phyloP scores from a whole-genome alignment of 2,113 vertebrate genomes.

The Centropus bengalensis region DNA sequence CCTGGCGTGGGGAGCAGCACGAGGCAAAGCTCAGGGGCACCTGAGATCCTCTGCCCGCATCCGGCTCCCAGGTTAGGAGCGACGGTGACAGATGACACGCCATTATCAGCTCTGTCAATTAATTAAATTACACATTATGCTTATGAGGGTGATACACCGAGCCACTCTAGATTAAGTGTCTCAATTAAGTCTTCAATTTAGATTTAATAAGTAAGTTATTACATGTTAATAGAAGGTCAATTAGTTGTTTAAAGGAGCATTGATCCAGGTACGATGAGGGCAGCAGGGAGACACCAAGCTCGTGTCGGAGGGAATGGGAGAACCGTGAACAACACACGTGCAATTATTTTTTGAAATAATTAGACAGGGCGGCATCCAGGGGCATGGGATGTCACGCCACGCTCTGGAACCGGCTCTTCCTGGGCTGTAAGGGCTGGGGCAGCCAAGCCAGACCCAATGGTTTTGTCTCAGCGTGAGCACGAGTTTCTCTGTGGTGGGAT shows the following conservation, averaged over 20 bases:
- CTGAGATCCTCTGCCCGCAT: conserved; percentile 35
- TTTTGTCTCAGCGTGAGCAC: fast-evolving
- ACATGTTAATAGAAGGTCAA: conserved; percentile 82
- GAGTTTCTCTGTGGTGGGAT: not conserved
- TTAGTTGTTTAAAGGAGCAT: conserved; percentile 76
- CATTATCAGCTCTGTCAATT: conserved; percentile 74
- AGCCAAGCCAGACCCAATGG: not conserved
- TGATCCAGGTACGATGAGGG: conserved; percentile 78
- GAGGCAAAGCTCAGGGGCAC: not conserved
- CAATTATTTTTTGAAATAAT: conserved; percentile 59
- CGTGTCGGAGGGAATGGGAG: conserved; percentile 52
- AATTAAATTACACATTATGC: conserved; percentile 76
- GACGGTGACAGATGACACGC: conserved; percentile 74
- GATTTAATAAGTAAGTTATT: conserved; percentile 81
- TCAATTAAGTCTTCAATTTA: conserved; percentile 83
- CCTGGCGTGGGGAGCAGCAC: too few species aligned
- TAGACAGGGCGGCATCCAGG: conserved; percentile 21
- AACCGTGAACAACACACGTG: not conserved
- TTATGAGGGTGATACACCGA: conserved; percentile 74
- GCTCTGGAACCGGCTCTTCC: not conserved
- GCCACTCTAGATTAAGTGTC: conserved; percentile 74
- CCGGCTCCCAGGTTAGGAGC: conserved; percentile 73
- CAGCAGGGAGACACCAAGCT: conserved; percentile 66
- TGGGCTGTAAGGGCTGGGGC: not conserved
- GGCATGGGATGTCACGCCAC: fast-evolving